Conservation (phyloP, 2,113 vertebrate species). For the Ciconia boyciana region DNA sequence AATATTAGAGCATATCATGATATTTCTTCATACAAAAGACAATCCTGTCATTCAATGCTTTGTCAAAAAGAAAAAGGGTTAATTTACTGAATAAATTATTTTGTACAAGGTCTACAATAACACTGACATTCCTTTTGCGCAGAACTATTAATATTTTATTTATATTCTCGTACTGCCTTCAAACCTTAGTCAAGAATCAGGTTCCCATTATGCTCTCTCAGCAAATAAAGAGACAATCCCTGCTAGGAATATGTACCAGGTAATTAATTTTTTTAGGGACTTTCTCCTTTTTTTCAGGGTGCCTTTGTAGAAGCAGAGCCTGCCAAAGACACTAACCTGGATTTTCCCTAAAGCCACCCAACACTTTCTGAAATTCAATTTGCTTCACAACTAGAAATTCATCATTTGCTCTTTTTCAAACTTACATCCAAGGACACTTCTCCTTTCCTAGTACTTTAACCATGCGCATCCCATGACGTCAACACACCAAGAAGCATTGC, state of each 20-base stretch:
- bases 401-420: background rate
- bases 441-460: background rate
- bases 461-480: background rate
- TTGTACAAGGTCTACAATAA: background rate
- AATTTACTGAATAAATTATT: background rate
- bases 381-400: background rate
- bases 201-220: background rate
- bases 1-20: background rate
- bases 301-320: background rate
- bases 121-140: background rate
- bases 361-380: background rate
- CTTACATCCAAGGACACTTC: background rate
- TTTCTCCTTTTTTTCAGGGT: background rate
- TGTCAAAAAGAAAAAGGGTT: background rate
- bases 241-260: background rate
- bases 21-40: background rate
- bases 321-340: background rate
- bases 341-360: conserved; percentile 27
- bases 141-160: conserved; percentile 29
- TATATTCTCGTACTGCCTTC: background rate
- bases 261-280: conserved; percentile 19
- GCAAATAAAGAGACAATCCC: conserved; percentile 7
- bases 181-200: conserved; percentile 9
- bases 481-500: background rate
- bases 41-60: background rate